Percentiles rank a stretch among this genome's conserved stretches.
Conservation (phyloP, 2,113 vertebrate genomes). For the Dinomys branickii region DNA sequence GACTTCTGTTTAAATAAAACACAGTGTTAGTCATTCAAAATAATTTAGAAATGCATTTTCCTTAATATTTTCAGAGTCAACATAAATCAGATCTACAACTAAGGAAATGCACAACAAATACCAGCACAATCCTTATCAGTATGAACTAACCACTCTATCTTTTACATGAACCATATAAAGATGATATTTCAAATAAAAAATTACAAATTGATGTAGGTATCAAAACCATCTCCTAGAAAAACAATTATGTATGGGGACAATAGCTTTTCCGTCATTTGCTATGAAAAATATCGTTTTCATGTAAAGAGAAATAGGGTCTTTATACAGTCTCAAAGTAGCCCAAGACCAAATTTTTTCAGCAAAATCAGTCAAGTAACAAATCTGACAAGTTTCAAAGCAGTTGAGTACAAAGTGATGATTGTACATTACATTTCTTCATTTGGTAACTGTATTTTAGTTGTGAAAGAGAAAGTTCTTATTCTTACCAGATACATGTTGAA, state of each 20-base stretch:
- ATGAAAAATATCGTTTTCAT: not conserved
- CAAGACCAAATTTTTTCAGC: too few relatives aligned
- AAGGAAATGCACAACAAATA: conserved; percentile 25
- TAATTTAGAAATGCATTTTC: conserved; percentile 59
- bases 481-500: too few relatives aligned
- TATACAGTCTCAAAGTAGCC: not conserved
- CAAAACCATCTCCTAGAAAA: conserved; percentile 40
- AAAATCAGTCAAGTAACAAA: too few relatives aligned
- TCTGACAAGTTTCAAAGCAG: too few relatives aligned
- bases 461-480: too few relatives aligned
- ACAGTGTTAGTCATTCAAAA: conserved; percentile 49
- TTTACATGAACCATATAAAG: conserved; percentile 57
- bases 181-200: conserved; percentile 52
- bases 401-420: not conserved
- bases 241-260: conserved; percentile 11
- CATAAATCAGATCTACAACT: conserved; percentile 23
- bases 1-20: conserved; percentile 55
- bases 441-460: too few relatives aligned
- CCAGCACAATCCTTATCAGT: conserved; percentile 10
- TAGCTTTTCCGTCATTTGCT: not conserved
- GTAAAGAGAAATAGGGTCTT: too few relatives aligned
- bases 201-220: conserved; percentile 14
- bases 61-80: conserved; percentile 47
- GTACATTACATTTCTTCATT: too few relatives aligned
- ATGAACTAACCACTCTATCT: conserved; percentile 52